Evolutionary conservation across 2,797 vertebrate genomes (phyloP).

Genomic region (Muscicapa striata): DNA sequence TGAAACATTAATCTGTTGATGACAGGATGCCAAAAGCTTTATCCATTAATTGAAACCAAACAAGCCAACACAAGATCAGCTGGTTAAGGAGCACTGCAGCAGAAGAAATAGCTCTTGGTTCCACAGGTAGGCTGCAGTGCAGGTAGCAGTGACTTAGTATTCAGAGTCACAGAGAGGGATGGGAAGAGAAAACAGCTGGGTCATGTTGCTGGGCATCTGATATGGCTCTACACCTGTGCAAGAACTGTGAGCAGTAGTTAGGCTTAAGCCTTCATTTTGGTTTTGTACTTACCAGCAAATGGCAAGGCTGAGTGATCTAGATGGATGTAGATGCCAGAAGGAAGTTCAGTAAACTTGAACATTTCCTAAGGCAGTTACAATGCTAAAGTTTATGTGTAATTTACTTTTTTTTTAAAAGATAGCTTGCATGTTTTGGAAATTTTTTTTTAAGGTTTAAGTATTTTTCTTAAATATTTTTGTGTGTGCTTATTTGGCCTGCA

Average conservation of each 20-base stretch:
- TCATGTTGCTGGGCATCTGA: neutral
- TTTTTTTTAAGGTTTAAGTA: neutral
- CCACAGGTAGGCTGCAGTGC: neutral
- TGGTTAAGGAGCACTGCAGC: neutral
- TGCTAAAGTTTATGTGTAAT: neutral
- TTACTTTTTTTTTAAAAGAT: neutral
- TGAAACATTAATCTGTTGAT: neutral
- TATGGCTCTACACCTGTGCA: neutral
- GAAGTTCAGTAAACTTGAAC: neutral
- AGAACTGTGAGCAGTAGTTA: neutral
- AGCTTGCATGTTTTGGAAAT: neutral
- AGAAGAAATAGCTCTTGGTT: neutral
- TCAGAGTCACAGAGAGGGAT: fast-evolving
- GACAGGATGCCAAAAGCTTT: neutral
- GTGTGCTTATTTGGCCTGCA: neutral
- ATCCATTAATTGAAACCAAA: neutral
- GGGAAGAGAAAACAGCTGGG: neutral
- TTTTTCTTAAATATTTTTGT: neutral
- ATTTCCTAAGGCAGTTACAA: neutral
- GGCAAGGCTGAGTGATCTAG: neutral
- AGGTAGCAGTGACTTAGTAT: neutral
- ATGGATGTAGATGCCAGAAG: neutral
- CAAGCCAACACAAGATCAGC: neutral
- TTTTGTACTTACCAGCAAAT: neutral
- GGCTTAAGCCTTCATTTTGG: neutral